A percentile compares a stretch with the other conserved stretches of the same genome.
Evolutionary conservation across 2,888 invertebrate species (phyloP).

Genomic region (Glyphotaelius pellucidus): DNA sequence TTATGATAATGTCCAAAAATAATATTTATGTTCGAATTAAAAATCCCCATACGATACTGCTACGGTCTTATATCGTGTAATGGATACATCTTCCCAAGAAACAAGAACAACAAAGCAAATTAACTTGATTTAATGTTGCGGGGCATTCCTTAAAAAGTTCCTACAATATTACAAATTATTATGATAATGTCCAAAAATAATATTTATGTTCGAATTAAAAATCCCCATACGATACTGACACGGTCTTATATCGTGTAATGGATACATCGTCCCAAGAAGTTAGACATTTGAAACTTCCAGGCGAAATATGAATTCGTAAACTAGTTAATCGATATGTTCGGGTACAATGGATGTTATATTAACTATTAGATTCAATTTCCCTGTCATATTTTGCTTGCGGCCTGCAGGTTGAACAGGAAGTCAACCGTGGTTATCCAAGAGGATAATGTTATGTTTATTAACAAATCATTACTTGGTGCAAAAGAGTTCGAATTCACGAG

Average conservation of each 20-base stretch:
- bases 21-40: background rate
- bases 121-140: too few species aligned
- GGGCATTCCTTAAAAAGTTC: too few species aligned
- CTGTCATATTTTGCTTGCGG: background rate
- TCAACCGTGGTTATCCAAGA: background rate
- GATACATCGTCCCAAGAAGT: conserved; percentile 35
- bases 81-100: conserved; percentile 32
- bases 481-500: too few species aligned
- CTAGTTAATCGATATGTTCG: conserved; percentile 34
- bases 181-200: too few species aligned
- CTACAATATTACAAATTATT: too few species aligned
- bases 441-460: background rate
- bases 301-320: conserved; percentile 17
- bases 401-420: background rate
- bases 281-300: conserved; percentile 40
- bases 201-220: background rate
- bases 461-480: background rate
- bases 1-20: too few species aligned
- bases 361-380: background rate
- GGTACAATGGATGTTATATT: background rate
- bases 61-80: conserved; percentile 6
- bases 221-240: background rate
- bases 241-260: conserved; percentile 18
- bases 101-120: too few species aligned
- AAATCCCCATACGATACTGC: background rate